phyloP scores from a whole-genome alignment of 2,113 vertebrate species.

The Myotis brandtii region DNA sequence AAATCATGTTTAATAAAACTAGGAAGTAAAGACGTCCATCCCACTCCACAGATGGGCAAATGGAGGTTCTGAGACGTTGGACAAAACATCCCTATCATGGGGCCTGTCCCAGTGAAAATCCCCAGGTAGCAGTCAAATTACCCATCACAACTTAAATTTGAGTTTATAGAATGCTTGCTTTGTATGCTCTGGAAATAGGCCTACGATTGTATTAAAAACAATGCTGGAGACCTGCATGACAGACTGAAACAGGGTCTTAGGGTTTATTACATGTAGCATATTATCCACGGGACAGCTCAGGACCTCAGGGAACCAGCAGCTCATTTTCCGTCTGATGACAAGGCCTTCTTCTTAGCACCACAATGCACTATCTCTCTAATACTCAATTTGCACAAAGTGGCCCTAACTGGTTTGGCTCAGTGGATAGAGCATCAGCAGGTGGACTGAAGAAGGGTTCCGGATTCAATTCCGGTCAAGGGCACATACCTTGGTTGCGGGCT shows the following conservation, averaged over 20 bases:
- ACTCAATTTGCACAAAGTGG: not conserved
- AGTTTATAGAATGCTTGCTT: slow-evolving; percentile 51
- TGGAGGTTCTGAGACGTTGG: not conserved
- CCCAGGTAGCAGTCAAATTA: not conserved
- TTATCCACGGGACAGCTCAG: not conserved
- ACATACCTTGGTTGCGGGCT: too few species aligned
- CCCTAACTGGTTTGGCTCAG: not conserved
- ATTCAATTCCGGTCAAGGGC: too few species aligned
- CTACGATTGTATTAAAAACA: slow-evolving; percentile 51
- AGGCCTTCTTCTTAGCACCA: not conserved
- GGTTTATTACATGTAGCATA: not conserved
- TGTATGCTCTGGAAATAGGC: not conserved
- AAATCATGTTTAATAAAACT: not conserved
- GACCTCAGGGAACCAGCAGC: not conserved
- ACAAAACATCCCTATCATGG: not conserved
- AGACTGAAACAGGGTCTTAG: not conserved
- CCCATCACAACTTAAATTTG: not conserved
- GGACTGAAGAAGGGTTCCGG: too few species aligned
- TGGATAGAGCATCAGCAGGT: too few species aligned
- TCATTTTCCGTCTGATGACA: not conserved
- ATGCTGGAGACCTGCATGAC: not conserved
- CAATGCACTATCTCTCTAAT: not conserved
- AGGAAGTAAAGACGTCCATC: not conserved
- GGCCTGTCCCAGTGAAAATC: slow-evolving; percentile 38
- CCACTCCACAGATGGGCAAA: not conserved